Evolutionary conservation across 2,797 vertebrate species (phyloP), one percentile per base, ranked within the genome.

Genomic region (Malurus leucopterus): DNA sequence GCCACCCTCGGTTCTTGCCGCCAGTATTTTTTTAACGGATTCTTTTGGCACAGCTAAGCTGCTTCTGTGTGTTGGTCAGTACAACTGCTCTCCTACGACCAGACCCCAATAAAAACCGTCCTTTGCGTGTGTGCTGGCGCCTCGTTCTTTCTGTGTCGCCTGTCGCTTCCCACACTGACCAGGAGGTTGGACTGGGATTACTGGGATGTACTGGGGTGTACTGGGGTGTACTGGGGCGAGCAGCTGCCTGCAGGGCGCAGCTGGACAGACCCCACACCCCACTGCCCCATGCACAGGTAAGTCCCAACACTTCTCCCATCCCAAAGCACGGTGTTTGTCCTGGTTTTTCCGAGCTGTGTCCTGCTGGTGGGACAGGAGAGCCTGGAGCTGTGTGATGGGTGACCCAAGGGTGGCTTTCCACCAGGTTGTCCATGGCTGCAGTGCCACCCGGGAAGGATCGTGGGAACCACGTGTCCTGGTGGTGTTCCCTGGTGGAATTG

Each of bases 21-120:
- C 91, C 69, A 15, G 92, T 96, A 67, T 81, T 92, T 86, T 94
- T 91, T 72, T 79, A 61, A 84, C 61, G 69, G 61, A 63, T 85
- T 91, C 82, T 95, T 95, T 91, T 89, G 96, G 96, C 97, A 97
- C 97, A 96, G 97, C 95, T 95, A 96, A 96, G 97, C 95, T 96
- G 96, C 96, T 95, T 94, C 92, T 95, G 96, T 96, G 96, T 98
- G 98, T 98, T 88, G 94, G 91, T 93, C 97, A 92, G 90, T 95
- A 92, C 90, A 97, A 97, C 97, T 98, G 98, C 97, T 97, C 97
- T 97, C 96, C 94, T 98, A 96, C 90, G 59, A 86, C 89, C 43
- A 95, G 86, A 98, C 97, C 98, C 97, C 97, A 98, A 98, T 98
- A 98, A 98, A 96, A 91, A 57, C 88, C 92, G 72, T 95, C 91